phyloP scores from a whole-genome alignment of 2,888 invertebrate species.

The Abscondita cerata region DNA sequence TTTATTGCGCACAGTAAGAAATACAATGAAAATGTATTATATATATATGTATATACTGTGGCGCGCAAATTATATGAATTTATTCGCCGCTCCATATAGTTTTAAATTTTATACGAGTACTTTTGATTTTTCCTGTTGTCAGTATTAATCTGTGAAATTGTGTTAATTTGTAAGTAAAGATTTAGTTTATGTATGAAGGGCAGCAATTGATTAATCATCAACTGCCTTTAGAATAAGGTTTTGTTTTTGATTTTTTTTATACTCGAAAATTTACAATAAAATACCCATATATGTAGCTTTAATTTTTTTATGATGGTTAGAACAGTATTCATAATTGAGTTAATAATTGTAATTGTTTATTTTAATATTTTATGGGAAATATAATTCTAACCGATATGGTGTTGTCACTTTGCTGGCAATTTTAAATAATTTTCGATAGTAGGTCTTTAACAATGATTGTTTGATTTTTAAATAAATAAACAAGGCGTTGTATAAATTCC shows the following conservation, averaged over 20 bases:
- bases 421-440: conserved; percentile 1
- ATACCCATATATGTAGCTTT: background rate
- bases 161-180: conserved; percentile 16
- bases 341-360: background rate
- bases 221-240: conserved; percentile 21
- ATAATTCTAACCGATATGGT: conserved; percentile 5
- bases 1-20: conserved; percentile 13
- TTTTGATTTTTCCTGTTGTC: conserved; percentile 41
- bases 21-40: conserved; percentile 2
- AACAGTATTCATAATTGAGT: conserved; percentile 12
- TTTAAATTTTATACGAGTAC: conserved; percentile 29
- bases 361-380: conserved; percentile 7
- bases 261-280: conserved; percentile 11
- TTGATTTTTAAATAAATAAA: conserved; percentile 11
- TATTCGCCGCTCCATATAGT: conserved; percentile 23
- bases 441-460: background rate
- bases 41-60: too few relatives aligned
- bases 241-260: conserved; percentile 27
- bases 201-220: conserved; percentile 13
- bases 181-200: conserved; percentile 28
- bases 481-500: background rate
- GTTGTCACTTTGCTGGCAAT: background rate
- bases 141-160: conserved; percentile 34
- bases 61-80: background rate
- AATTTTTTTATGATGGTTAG: conserved; percentile 14